phyloP scores from a whole-genome alignment of 2,113 vertebrate genomes.

The Sylvilagus bachmani region DNA sequence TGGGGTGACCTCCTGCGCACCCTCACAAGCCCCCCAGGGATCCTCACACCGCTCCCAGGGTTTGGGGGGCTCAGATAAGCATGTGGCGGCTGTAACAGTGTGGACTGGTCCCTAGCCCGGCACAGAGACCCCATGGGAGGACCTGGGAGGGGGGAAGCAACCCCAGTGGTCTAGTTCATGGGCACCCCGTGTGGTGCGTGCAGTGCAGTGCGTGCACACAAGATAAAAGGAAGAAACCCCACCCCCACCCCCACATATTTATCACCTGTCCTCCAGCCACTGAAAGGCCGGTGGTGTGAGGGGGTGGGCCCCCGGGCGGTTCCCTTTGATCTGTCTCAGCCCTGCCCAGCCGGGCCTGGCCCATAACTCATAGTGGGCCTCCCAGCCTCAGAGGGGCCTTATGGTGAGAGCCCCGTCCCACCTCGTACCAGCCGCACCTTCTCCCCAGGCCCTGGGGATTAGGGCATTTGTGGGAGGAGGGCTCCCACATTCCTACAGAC shows the following conservation, averaged over 20 bases:
- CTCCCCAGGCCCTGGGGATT: constrained; percentile 64
- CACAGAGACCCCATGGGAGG: neutral
- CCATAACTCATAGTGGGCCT: constrained; percentile 73
- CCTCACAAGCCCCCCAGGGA: neutral
- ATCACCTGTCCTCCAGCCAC: neutral
- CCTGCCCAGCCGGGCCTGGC: neutral
- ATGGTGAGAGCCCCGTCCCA: constrained; percentile 27
- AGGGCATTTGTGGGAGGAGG: neutral
- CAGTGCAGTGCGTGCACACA: neutral
- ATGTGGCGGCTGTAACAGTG: neutral
- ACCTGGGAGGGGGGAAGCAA: neutral
- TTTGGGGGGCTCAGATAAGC: neutral
- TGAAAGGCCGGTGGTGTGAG: neutral
- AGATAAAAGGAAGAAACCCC: neutral
- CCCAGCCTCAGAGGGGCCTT: constrained; percentile 42
- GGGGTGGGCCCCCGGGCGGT: neutral
- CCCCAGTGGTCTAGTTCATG: too few species aligned
- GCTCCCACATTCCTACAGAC: constrained; percentile 63
- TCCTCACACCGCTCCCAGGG: neutral
- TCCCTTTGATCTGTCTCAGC: constrained; percentile 39
- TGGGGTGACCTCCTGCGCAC: neutral
- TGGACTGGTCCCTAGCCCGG: neutral
- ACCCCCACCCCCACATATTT: neutral
- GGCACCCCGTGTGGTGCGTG: too few species aligned
- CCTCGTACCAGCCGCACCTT: constrained; percentile 67